A percentile compares a stretch with the other conserved stretches of the same genome.
phyloP scores from a whole-genome alignment of 1,140 invertebrate species.

The Acromyrmex heyeri region DNA sequence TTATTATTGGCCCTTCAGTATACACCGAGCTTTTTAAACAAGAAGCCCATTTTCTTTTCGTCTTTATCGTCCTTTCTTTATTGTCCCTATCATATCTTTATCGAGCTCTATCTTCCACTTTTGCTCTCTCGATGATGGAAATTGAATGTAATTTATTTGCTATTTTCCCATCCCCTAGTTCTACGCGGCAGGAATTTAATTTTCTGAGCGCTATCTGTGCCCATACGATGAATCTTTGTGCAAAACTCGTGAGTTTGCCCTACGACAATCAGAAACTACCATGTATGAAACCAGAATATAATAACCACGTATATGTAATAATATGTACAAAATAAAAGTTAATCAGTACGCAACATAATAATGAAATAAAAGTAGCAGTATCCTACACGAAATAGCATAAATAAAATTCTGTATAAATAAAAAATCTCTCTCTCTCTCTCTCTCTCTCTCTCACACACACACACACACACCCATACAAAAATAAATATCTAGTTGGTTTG shows the following conservation, averaged over 20 bases:
- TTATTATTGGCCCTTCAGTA: slow-evolving; percentile 69
- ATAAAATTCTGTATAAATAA: too few species aligned
- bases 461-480: too few species aligned
- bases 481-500: too few species aligned
- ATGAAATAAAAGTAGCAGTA: background rate
- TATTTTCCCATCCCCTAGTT: slow-evolving; percentile 66
- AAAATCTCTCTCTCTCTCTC: too few species aligned
- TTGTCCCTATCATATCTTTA: slow-evolving; percentile 33
- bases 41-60: slow-evolving; percentile 44
- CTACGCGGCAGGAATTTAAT: slow-evolving; percentile 67
- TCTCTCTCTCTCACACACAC: background rate
- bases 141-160: slow-evolving; percentile 79
- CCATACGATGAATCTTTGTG: slow-evolving; percentile 66
- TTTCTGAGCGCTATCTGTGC: slow-evolving; percentile 67
- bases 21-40: slow-evolving; percentile 27
- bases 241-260: slow-evolving; percentile 55
- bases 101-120: slow-evolving; percentile 40
- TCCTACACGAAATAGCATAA: background rate
- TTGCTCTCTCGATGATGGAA: slow-evolving; percentile 66
- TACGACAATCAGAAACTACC: background rate
- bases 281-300: background rate
- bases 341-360: background rate
- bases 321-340: background rate
- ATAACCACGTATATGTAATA: background rate
- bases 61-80: slow-evolving; percentile 31